phyloP scores from a whole-genome alignment of 1,140 invertebrate species.

The Bombus picipes region DNA sequence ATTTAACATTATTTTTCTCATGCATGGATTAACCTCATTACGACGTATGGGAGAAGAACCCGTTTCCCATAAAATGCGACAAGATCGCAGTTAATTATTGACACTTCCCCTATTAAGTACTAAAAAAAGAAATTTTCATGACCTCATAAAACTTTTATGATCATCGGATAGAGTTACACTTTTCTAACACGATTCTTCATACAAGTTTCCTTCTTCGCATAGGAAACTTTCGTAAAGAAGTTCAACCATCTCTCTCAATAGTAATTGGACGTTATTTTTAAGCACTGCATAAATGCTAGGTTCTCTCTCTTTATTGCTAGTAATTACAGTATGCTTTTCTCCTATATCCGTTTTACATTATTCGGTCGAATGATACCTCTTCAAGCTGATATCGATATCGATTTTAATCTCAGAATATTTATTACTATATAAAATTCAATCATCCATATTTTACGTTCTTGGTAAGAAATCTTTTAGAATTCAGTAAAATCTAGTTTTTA shows the following conservation, averaged over 20 bases:
- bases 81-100: neutral
- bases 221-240: neutral
- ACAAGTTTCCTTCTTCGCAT: neutral
- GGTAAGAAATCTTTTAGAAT: too few relatives aligned
- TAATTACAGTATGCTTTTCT: neutral
- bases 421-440: too few relatives aligned
- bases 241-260: neutral
- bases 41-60: neutral
- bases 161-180: neutral
- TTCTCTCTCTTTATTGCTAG: neutral
- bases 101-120: neutral
- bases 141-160: constrained; percentile 16
- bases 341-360: too few relatives aligned
- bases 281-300: neutral
- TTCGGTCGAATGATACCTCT: too few relatives aligned
- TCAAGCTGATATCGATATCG: too few relatives aligned
- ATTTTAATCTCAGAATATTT: too few relatives aligned
- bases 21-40: neutral
- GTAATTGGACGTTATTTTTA: neutral
- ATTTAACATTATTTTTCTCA: neutral
- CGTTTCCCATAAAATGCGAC: neutral
- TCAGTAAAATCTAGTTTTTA: too few relatives aligned
- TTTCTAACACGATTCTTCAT: neutral
- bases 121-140: neutral
- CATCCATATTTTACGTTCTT: too few relatives aligned